These are phyloP conservation scores for Nephrotoma flavescens DNA, from an alignment of 2,888 invertebrate species.

Conservation along the genomic window DNA sequence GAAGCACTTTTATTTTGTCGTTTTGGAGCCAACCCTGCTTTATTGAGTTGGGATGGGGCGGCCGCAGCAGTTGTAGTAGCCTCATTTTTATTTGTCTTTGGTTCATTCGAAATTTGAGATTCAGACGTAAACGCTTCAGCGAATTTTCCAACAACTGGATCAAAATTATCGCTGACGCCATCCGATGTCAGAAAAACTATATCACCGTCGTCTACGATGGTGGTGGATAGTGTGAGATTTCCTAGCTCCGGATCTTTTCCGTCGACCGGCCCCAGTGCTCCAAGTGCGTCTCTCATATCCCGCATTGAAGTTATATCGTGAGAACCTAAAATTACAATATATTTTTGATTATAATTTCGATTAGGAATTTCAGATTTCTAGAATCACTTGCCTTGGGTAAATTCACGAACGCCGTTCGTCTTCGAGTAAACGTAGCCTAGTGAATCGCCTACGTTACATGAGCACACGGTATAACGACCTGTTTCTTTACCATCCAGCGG, in stretches of 20 bases:
- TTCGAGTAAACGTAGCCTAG: slow-evolving; percentile 74
- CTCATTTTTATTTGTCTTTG: slow-evolving; percentile 13
- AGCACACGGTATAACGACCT: slow-evolving; percentile 55
- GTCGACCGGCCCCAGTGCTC: slow-evolving; percentile 76
- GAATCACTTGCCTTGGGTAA: slow-evolving; percentile 45
- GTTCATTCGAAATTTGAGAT: slow-evolving; percentile 16
- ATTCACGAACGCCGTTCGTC: slow-evolving; percentile 63
- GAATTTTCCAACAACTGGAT: slow-evolving; percentile 81
- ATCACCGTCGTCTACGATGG: slow-evolving; percentile 62
- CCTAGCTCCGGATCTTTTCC: slow-evolving; percentile 72
- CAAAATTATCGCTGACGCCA: slow-evolving; percentile 80
- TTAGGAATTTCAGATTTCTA: not conserved
- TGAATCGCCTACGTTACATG: slow-evolving; percentile 81
- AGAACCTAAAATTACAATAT: slow-evolving; percentile 37
- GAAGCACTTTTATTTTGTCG: slow-evolving; percentile 31
- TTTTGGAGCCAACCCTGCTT: slow-evolving; percentile 21
- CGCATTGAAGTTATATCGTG: slow-evolving; percentile 66
- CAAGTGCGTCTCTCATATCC: slow-evolving; percentile 79
- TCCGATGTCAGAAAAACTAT: slow-evolving; percentile 81
- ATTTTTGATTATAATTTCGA: not conserved
- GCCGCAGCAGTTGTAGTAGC: not conserved
- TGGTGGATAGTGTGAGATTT: slow-evolving; percentile 74
- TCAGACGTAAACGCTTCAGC: slow-evolving; percentile 39
- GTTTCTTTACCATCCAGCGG: slow-evolving; percentile 33
- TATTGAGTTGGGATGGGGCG: slow-evolving; percentile 10